Evolutionary conservation across 2,797 vertebrate genomes (phyloP), one percentile per base, ranked within the genome.

Genomic region (Arctocebus calabarensis): DNA sequence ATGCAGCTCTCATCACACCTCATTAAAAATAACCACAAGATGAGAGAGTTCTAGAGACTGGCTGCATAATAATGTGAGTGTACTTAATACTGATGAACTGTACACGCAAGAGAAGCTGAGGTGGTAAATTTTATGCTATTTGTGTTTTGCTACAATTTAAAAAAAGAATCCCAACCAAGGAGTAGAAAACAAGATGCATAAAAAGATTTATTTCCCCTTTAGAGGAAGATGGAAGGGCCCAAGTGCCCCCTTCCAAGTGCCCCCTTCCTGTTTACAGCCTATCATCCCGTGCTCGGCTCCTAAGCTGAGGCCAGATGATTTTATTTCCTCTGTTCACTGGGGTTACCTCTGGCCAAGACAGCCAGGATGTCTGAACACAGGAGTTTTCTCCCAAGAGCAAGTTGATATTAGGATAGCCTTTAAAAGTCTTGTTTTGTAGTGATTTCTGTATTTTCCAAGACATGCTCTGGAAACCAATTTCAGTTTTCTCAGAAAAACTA

Each of bases 401-500:
- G 48, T 68, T 29, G 79, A 10, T 4, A 32, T 8, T 1, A 66
- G 29, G 11, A 34, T 11, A 20, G 82, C 13, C 59, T 88, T 83
- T 75, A 29, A 83, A 83, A 84, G 88, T 52, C 43, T 77, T 73
- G 66, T 84, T 92, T 25, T 64, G 43, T 48, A 73, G 64, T 88
- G 34, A 71, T 89, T 82, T 73, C 86, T 68, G 0, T 81, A 59
- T 91, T 78, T 88, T 61, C 71, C 29, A 88, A 83, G 91, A 84
- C 57, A 73, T 10, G 66, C 68, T 77, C 84, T 88, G 77, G 55
- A 94, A 94, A 94, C 91, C 55, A 71, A 91, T 95, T 94, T 93
- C 75, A 9, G 91, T 79, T 75, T 92, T 87, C 77, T 70, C 70
- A 78, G 93, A 85, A 59, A 77, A 82, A 70, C 89, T 88, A 62